Conservation (phyloP, 2,797 vertebrate species). For the Decapterus maruadsi region DNA sequence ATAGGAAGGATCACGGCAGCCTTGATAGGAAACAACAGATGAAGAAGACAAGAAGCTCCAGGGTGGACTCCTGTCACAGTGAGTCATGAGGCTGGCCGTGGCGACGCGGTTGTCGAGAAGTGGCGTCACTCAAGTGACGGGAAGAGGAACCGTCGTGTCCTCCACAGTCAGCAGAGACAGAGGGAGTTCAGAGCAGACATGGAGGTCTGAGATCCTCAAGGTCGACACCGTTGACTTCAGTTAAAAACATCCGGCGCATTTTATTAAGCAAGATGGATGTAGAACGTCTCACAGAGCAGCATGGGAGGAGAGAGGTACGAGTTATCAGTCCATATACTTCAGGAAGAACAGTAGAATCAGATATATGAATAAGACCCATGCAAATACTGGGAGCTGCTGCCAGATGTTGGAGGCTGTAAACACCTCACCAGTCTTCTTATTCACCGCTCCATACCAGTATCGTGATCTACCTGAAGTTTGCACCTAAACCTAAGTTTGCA, state of each 20-base stretch:
- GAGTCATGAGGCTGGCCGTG: constrained; percentile 29
- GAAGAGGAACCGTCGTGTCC: constrained; percentile 50
- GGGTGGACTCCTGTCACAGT: constrained; percentile 29
- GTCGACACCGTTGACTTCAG: constrained; percentile 15
- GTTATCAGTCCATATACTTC: neutral
- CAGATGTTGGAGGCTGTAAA: no score
- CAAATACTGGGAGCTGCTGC: no score
- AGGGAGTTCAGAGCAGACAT: constrained; percentile 6
- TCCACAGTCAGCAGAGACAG: constrained; percentile 33
- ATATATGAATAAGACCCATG: neutral
- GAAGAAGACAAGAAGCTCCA: constrained; percentile 20
- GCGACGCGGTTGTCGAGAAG: constrained; percentile 15
- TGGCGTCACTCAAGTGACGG: constrained; percentile 32
- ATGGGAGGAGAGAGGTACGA: neutral
- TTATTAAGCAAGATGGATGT: neutral
- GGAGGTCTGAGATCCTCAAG: constrained; percentile 19
- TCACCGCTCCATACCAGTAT: no score
- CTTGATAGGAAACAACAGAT: constrained; percentile 6
- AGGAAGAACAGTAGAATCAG: rapidly evolving
- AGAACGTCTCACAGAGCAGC: neutral
- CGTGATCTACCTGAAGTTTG: no score
- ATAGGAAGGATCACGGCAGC: neutral
- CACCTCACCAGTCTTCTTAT: no score
- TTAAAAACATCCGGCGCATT: neutral
- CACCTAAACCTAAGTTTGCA: no score